These are phyloP conservation scores for Tanytarsus gracilentus DNA, from an alignment of 2,888 invertebrate species.

Conservation along the genomic window DNA sequence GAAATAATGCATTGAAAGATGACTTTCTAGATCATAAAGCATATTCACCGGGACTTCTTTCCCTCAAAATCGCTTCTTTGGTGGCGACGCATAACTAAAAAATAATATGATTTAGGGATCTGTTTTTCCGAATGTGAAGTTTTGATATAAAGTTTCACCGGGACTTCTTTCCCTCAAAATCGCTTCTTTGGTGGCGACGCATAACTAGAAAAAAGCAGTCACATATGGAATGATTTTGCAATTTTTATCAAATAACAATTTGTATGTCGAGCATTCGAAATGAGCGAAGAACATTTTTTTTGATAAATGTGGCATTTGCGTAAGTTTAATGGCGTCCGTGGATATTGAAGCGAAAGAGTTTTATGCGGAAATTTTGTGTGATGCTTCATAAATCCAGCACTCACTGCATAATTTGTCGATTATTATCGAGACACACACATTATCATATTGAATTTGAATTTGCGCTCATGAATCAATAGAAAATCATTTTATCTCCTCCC, in stretches of 20 bases:
- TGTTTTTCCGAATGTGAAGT: too few species aligned
- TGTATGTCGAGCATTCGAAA: slow-evolving; percentile 7
- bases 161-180: too few species aligned
- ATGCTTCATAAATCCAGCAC: slow-evolving; percentile 12
- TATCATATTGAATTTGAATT: neutral
- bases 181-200: neutral
- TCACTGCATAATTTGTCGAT: slow-evolving; percentile 2
- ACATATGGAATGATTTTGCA: slow-evolving; percentile 15
- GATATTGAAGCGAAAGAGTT: slow-evolving; percentile 3
- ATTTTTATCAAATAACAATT: slow-evolving; percentile 2
- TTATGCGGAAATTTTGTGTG: slow-evolving; percentile 9
- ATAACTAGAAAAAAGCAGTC: neutral
- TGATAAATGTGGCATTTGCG: slow-evolving; percentile 12
- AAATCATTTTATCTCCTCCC: too few species aligned
- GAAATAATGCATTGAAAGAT: slow-evolving; percentile 17
- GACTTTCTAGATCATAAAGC: neutral
- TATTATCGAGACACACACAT: neutral
- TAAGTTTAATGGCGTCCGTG: neutral
- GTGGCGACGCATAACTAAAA: neutral
- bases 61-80: too few species aligned
- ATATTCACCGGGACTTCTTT: too few species aligned
- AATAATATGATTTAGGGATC: neutral
- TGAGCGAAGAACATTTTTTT: neutral
- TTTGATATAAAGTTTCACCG: too few species aligned
- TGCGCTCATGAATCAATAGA: neutral